A percentile compares a stretch with the other conserved stretches of the same genome.
Conservation (phyloP, 2,113 vertebrate species). For the Indri indri region DNA sequence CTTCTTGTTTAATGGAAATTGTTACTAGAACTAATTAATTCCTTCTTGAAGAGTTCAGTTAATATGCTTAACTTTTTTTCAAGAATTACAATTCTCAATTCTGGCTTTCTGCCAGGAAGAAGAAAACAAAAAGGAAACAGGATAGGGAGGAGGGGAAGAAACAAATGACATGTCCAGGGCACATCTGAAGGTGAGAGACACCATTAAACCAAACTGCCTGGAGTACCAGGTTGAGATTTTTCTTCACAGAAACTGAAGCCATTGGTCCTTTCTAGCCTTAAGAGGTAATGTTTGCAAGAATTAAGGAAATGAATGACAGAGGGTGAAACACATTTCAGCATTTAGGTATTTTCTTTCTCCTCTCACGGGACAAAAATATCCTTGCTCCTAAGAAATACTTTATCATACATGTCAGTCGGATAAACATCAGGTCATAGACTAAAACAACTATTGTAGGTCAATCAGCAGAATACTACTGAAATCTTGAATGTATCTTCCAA, state of each 20-base stretch:
- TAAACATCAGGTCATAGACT: neutral
- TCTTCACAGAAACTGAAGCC: neutral
- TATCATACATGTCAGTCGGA: neutral
- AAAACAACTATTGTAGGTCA: neutral
- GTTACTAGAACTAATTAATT: conserved; percentile 59
- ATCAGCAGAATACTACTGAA: neutral
- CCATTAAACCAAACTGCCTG: neutral
- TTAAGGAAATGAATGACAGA: neutral
- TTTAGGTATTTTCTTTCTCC: neutral
- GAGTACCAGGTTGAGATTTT: neutral
- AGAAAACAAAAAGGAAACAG: conserved; percentile 13
- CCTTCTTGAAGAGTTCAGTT: conserved; percentile 44
- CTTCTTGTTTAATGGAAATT: conserved; percentile 51
- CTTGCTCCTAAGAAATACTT: conserved; percentile 3
- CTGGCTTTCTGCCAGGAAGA: conserved; percentile 20
- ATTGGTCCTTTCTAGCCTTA: neutral
- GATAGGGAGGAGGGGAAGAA: neutral
- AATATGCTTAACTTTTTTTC: conserved; percentile 51
- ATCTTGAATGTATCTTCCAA: neutral
- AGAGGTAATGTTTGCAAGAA: neutral
- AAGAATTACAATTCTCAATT: conserved; percentile 27
- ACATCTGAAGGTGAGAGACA: neutral
- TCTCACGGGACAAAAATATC: neutral
- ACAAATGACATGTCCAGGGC: neutral
- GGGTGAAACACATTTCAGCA: neutral